These are phyloP conservation scores for Aphis craccivora DNA, from an alignment of 1,140 invertebrate species.

Conservation along the genomic window DNA sequence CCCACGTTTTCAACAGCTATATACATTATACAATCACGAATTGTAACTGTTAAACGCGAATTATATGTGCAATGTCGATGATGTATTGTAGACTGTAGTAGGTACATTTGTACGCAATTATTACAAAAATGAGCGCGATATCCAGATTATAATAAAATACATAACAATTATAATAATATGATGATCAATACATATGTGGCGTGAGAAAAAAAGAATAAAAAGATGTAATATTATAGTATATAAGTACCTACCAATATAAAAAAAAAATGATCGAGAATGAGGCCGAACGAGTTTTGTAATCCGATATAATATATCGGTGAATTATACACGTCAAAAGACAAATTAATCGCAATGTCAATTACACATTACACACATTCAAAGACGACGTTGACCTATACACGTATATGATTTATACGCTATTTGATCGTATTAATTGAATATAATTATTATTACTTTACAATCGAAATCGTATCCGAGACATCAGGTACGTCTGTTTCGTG, in stretches of 20 bases:
- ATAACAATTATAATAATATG: background rate
- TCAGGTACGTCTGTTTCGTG: background rate
- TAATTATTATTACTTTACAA: background rate
- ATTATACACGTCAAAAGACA: background rate
- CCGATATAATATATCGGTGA: background rate
- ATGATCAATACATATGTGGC: background rate
- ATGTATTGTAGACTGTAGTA: background rate
- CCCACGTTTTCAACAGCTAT: background rate
- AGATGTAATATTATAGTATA: background rate
- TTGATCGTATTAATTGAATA: background rate
- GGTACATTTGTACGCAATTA: background rate
- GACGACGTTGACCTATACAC: background rate
- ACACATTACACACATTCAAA: background rate
- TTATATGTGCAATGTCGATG: too few species aligned
- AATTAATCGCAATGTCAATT: background rate
- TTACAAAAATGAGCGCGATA: background rate
- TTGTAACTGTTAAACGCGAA: too few species aligned
- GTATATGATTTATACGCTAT: background rate
- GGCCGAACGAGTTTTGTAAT: background rate
- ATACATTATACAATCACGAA: too few species aligned
- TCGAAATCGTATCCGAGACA: background rate
- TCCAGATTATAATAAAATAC: background rate
- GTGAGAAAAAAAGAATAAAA: background rate
- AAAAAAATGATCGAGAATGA: background rate
- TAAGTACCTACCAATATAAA: background rate